phyloP scores from a whole-genome alignment of 1,140 invertebrate species.

The Drosophila sechellia region DNA sequence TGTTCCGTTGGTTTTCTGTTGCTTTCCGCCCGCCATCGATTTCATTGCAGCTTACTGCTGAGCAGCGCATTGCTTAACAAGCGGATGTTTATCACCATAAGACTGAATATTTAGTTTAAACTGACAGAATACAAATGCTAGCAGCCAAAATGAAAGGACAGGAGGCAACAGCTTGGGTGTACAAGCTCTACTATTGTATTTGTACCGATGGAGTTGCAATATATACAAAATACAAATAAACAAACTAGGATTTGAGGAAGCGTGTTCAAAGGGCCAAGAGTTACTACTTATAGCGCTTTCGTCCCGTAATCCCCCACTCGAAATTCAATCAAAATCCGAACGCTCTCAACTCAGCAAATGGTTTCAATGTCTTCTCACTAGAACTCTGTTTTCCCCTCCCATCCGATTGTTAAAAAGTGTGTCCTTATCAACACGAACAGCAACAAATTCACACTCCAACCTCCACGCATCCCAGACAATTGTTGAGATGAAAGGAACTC shows the following conservation, averaged over 20 bases:
- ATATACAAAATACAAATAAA: constrained; percentile 16
- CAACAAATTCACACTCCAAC: constrained; percentile 11
- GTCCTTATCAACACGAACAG: constrained; percentile 14
- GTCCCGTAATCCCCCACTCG: constrained; percentile 15
- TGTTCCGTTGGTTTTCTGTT: constrained; percentile 41
- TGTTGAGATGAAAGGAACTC: constrained; percentile 11
- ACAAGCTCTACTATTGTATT: constrained; percentile 1
- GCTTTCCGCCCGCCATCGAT: constrained; percentile 35
- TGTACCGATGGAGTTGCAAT: constrained; percentile 20
- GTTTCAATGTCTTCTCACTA: constrained; percentile 63
- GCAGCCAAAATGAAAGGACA: constrained; percentile 20
- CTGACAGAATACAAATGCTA: constrained; percentile 48
- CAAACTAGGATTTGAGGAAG: constrained; percentile 9
- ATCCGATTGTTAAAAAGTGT: constrained; percentile 18
- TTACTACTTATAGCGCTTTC: constrained; percentile 50
- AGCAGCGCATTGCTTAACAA: constrained; percentile 82
- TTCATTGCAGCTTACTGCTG: constrained; percentile 57
- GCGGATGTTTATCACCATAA: constrained; percentile 83
- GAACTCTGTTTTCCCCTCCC: constrained; percentile 23
- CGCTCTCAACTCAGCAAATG: constrained; percentile 54
- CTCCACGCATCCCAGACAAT: neutral
- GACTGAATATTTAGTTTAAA: constrained; percentile 84
- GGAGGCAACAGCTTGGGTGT: constrained; percentile 40
- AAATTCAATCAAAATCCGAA: constrained; percentile 52
- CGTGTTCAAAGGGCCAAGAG: constrained; percentile 69